Conservation (phyloP, 2,113 vertebrate genomes). For the Hymenochirus boettgeri region DNA sequence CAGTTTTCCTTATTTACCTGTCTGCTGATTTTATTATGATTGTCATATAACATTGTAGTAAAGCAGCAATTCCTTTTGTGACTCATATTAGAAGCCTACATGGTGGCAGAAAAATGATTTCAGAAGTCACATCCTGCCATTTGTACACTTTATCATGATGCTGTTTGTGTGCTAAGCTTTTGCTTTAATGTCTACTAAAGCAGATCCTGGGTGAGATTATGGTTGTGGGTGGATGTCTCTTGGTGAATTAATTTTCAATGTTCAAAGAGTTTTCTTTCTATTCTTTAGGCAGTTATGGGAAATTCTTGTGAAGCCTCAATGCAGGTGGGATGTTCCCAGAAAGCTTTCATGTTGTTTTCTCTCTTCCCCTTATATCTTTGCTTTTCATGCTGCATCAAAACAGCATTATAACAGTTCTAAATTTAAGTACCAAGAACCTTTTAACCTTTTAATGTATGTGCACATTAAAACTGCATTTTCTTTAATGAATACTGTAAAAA, state of each 20-base stretch:
- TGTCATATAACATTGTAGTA: neutral
- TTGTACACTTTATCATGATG: conserved; percentile 8
- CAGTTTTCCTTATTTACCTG: too few species aligned
- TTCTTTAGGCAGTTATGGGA: conserved; percentile 42
- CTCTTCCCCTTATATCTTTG: conserved; percentile 5
- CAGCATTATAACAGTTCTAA: conserved; percentile 17
- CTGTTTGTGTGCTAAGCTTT: conserved; percentile 12
- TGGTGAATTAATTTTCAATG: conserved; percentile 44
- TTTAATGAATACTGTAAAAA: too few species aligned
- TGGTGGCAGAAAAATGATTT: neutral
- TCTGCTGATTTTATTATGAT: too few species aligned
- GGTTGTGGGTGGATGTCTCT: conserved; percentile 39
- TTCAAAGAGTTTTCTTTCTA: conserved; percentile 42
- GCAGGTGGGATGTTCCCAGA: conserved; percentile 29
- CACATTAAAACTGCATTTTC: too few species aligned
- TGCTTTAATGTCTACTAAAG: conserved; percentile 26
- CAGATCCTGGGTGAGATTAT: conserved; percentile 32
- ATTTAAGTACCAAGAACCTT: neutral
- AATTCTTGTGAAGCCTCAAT: conserved; percentile 24
- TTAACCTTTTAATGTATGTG: too few species aligned
- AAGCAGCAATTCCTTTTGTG: neutral
- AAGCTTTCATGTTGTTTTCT: conserved; percentile 29
- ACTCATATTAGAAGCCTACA: neutral
- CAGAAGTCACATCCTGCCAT: conserved; percentile 14
- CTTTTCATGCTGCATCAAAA: conserved; percentile 19